Evolutionary conservation across 2,113 vertebrate species (phyloP).

Genomic region (Ptyas mucosa): DNA sequence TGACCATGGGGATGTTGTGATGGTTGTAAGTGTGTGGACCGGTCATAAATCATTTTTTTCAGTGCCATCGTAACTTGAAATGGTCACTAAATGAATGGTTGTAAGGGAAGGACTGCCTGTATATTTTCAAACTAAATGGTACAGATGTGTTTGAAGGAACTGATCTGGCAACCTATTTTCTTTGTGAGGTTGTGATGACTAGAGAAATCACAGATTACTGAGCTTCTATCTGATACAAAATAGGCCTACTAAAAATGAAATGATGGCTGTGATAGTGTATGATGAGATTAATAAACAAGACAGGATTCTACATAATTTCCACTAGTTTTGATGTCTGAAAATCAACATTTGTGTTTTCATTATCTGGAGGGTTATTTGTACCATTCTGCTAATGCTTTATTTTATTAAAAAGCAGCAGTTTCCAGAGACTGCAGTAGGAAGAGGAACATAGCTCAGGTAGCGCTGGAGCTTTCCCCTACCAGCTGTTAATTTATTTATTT

Average conservation of each 20-base stretch:
- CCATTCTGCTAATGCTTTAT: neutral
- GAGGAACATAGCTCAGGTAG: neutral
- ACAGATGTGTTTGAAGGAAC: neutral
- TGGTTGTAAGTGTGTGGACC: too few species aligned
- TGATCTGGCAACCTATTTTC: neutral
- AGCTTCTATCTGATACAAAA: neutral
- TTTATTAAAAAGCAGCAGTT: neutral
- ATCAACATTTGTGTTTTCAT: neutral
- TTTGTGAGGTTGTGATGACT: neutral
- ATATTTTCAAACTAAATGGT: neutral
- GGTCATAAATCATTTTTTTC: neutral
- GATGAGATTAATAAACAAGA: neutral
- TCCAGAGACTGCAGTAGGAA: neutral
- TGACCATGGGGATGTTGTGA: neutral
- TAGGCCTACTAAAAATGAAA: neutral
- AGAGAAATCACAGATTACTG: neutral
- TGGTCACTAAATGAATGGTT: neutral
- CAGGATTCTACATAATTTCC: neutral
- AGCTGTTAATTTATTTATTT: neutral
- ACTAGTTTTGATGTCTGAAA: neutral
- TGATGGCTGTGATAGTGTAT: neutral
- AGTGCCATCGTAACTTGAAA: neutral
- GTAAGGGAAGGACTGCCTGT: neutral
- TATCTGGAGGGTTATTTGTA: neutral
- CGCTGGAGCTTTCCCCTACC: neutral